Evolutionary conservation across 2,888 invertebrate species (phyloP), one percentile per base, ranked within the genome.

Genomic region (Carpatolechia fugitivella): DNA sequence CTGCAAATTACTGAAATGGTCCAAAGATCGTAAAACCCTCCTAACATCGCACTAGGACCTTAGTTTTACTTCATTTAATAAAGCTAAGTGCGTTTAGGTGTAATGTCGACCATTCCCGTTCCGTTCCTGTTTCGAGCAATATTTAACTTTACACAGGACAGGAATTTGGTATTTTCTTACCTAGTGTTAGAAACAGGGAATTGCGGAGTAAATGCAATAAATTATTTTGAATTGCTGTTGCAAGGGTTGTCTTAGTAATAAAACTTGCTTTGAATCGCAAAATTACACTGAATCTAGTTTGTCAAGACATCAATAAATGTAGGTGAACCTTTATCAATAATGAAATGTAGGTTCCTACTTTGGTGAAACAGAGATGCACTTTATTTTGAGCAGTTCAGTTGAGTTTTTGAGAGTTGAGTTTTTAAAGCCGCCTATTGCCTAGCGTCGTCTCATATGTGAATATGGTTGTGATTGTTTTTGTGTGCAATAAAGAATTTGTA

Each of bases 61-160:
- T n/a, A 52, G 50, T 24, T 16, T 29, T 31, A 41, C 24, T 59
- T 57, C 60, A 58, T 35, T 51, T 57, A 14, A 18, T 52, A 20
- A 36, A 56, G 56, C 60, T 69, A 68, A 72, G 70, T 72, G 72
- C 72, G 57, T 70, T 72, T 65, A 64, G 62, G 46, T 72, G 72
- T 72, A 62, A 46, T 46, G 53, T 55, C 53, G 52, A 20, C 44
- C 29, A 44, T 44, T 29, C 44, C 44, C 20, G 44, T 29, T 13
- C 16, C 16, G n/a, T 46, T 10, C 24, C 10, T 46, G 44, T 5
- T 38, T 20, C 6, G 56, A 50, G 44, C 29, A 49, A 49, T 49
- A 49, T 49, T 49, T 49, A 49, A 35, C 5, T 16, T 35, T 6
- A 31, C n/a, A 2, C 29, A n/a, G 14, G 18, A 11, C 33, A 44